Base-by-base conservation (phyloP, 2,888 invertebrate species). In the Leucoma salicis region DNA sequence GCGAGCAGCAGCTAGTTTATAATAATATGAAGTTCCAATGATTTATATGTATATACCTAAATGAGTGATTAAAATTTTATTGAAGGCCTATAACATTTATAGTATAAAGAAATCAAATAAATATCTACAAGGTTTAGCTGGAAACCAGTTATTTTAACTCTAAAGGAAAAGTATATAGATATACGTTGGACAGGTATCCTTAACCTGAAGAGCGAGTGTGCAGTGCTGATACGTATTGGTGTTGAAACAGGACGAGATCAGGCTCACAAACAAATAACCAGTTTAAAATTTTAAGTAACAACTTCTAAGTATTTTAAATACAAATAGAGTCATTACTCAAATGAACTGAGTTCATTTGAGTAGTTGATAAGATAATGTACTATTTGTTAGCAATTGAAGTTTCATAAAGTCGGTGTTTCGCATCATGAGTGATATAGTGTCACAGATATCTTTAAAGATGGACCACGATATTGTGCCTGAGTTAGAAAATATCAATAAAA, bases 401-500 rank as follows among this genome's bases (percentile, higher is more conserved):
- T 64, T 59, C 62, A 67, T 67, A 64, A 62, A 67, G 53, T 49
- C 46, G 42, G 53, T 49, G 62, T 53, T 64, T 57, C 49, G 53
- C 49, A 53, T 47, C 49, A 62, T 54, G 53, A 40, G 62, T 56
- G 65, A 45, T 57, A 65, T 70, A 79, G 78, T 78, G 61, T 58
- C 45, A 53, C 55, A 45, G 48, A 44, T 48, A 42, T 43, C 46
- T 46, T 53, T 54, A 44, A 62, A 57, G 65, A 87, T 87, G 86
- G 80, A 77, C 54, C 66, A 74, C 68, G 68, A 56, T 42, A 66
- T 57, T 35, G 57, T 63, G 55, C 40, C 77, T 0, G 85, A 84
- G 64, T 64, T 86, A 42, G 80, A 82, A 54, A 84, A 78, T 72
- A 75, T 85, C 18, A 66, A 79, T 49, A 70, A 63, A 48, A 73